Percentiles rank a stretch among this genome's conserved stretches.
Conservation (phyloP, 2,888 invertebrate genomes). For the Caenorhabditis panamensis region DNA sequence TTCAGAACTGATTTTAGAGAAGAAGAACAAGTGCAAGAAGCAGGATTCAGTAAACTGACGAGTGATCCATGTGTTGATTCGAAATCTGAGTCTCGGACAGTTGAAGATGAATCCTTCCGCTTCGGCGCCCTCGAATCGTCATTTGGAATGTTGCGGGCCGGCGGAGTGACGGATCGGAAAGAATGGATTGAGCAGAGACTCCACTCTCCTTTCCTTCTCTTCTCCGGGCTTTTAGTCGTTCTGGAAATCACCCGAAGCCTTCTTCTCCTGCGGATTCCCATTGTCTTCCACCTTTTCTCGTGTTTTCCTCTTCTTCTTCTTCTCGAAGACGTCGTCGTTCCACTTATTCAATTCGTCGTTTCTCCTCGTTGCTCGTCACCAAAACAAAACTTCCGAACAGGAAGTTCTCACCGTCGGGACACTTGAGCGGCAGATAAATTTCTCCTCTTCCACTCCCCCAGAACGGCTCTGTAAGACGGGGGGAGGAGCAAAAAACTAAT, state of each 20-base stretch:
- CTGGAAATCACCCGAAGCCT: conserved; percentile 10
- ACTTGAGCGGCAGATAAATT: conserved; percentile 1
- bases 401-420: conserved; percentile 13
- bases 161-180: conserved; percentile 3
- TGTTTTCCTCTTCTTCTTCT: conserved; percentile 6
- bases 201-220: conserved; percentile 4
- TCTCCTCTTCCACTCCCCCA: not conserved
- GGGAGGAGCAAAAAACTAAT: not conserved
- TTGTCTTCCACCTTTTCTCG: conserved; percentile 11
- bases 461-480: not conserved
- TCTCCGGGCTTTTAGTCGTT: conserved; percentile 19
- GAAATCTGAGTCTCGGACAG: not conserved
- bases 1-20: not conserved
- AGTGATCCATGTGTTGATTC: too few relatives aligned
- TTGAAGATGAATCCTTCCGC: conserved; percentile 6
- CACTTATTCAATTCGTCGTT: conserved; percentile 42
- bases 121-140: conserved; percentile 12
- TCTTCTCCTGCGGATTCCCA: not conserved
- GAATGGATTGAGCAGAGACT: not conserved
- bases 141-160: conserved; percentile 15
- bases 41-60: too few relatives aligned
- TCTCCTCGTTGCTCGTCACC: not conserved
- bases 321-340: conserved; percentile 5
- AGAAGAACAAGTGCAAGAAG: not conserved
- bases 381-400: conserved; percentile 6